These are phyloP conservation scores for Spea hammondii DNA, from an alignment of 2,797 vertebrate genomes.

Conservation along the genomic window DNA sequence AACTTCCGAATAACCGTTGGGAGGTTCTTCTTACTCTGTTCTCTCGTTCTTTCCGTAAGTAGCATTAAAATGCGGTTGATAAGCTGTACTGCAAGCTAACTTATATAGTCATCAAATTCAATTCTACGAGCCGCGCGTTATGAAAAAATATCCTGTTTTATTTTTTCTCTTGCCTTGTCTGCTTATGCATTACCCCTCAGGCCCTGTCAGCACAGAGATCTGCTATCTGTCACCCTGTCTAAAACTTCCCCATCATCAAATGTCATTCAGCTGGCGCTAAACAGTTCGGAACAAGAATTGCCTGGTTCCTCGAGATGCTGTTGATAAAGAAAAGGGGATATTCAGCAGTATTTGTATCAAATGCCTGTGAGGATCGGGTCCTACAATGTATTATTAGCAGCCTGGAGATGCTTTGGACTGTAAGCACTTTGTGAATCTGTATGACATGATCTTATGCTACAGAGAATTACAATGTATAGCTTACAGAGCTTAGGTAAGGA, in stretches of 20 bases:
- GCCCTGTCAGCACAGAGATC: conserved; percentile 38
- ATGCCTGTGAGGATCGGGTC: conserved; percentile 47
- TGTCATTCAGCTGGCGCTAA: conserved; percentile 37
- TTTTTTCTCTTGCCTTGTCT: conserved; percentile 15
- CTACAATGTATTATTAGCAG: conserved; percentile 50
- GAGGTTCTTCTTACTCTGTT: conserved; percentile 47
- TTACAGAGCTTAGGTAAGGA: conserved; percentile 1
- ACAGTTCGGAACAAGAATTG: conserved; percentile 53
- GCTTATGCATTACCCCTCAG: conserved; percentile 31
- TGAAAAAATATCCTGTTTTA: neutral
- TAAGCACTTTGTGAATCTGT: conserved; percentile 23
- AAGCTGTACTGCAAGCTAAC: conserved; percentile 27
- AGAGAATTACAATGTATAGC: conserved; percentile 24
- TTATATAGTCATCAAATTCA: conserved; percentile 60
- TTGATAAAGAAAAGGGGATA: conserved; percentile 48
- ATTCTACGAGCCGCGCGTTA: conserved; percentile 44
- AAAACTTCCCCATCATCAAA: conserved; percentile 47
- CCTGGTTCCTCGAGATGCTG: conserved; percentile 52
- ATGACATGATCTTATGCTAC: conserved; percentile 27
- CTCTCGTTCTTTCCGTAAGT: conserved; percentile 47
- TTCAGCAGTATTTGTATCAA: conserved; percentile 49
- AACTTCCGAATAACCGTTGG: conserved; percentile 11
- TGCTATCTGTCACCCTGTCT: conserved; percentile 33
- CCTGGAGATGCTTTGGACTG: conserved; percentile 53
- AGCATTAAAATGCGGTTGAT: conserved; percentile 8